Percentiles rank a stretch among this genome's conserved stretches.
These are phyloP conservation scores for Equus quagga DNA, from an alignment of 2,113 vertebrate genomes.

Conservation along the genomic window DNA sequence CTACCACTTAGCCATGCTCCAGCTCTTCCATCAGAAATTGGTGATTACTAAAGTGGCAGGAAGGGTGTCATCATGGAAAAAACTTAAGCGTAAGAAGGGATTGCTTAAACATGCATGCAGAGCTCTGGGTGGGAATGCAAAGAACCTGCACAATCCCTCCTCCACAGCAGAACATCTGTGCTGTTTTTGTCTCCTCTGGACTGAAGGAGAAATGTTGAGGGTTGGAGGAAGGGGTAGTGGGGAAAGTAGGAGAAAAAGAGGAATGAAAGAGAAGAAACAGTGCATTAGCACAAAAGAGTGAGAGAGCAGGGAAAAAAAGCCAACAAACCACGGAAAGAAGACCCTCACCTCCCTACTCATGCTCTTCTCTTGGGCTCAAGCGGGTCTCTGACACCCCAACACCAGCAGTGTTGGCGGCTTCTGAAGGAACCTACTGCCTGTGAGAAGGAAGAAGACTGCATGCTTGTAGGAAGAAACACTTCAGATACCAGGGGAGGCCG, in stretches of 20 bases:
- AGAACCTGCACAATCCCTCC: background rate
- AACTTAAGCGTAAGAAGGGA: background rate
- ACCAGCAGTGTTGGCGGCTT: no score
- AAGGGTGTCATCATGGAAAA: background rate
- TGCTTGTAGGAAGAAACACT: background rate
- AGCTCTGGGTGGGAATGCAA: background rate
- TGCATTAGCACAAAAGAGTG: background rate
- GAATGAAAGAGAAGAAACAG: background rate
- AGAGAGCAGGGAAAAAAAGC: slow-evolving; percentile 49
- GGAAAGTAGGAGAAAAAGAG: background rate
- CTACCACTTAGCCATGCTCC: slow-evolving; percentile 8
- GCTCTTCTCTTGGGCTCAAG: background rate
- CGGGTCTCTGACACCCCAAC: background rate
- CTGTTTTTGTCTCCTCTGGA: background rate
- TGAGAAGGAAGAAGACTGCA: background rate
- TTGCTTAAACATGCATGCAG: background rate
- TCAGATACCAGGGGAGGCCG: background rate
- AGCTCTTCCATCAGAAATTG: slow-evolving; percentile 8
- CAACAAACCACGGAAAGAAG: background rate
- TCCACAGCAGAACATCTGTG: background rate
- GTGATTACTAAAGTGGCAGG: background rate
- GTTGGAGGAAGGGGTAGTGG: background rate
- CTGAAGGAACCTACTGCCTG: background rate
- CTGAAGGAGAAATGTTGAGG: background rate
- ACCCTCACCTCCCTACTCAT: background rate